Evolutionary conservation across 2,113 vertebrate species (phyloP).

Genomic region (Miniopterus natalensis): DNA sequence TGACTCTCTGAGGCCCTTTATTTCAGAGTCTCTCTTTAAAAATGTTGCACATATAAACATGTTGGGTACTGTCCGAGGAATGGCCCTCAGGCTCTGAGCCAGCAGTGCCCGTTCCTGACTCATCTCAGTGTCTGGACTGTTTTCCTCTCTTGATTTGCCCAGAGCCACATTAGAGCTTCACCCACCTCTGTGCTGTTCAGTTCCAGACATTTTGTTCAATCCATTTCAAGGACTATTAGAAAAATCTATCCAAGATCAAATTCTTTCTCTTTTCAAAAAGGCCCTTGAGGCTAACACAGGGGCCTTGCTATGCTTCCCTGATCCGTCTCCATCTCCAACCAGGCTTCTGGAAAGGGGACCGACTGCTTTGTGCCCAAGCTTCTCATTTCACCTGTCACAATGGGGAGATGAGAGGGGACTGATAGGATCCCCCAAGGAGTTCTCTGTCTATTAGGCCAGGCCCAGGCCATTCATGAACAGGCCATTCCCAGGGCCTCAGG

Average conservation of each 20-base stretch:
- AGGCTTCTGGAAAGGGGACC: neutral
- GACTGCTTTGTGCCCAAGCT: neutral
- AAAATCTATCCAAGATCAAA: constrained; percentile 55
- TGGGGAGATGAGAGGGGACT: neutral
- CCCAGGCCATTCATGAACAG: constrained; percentile 32
- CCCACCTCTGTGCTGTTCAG: neutral
- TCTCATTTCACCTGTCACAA: constrained; percentile 54
- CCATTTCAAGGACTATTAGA: neutral
- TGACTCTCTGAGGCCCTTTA: neutral
- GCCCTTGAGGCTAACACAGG: neutral
- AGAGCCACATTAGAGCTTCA: neutral
- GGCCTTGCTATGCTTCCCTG: neutral
- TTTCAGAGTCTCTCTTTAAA: neutral
- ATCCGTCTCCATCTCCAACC: neutral
- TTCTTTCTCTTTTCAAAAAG: constrained; percentile 31
- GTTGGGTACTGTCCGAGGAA: accelerated
- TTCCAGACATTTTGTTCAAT: neutral
- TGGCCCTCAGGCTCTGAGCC: accelerated
- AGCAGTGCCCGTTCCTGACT: accelerated
- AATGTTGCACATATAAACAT: neutral
- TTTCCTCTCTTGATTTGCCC: neutral
- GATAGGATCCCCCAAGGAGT: constrained; percentile 55
- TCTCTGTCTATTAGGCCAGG: neutral
- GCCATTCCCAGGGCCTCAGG: neutral
- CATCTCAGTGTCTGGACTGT: accelerated